phyloP scores from a whole-genome alignment of 2,888 invertebrate genomes.

The Zele albiditarsus region DNA sequence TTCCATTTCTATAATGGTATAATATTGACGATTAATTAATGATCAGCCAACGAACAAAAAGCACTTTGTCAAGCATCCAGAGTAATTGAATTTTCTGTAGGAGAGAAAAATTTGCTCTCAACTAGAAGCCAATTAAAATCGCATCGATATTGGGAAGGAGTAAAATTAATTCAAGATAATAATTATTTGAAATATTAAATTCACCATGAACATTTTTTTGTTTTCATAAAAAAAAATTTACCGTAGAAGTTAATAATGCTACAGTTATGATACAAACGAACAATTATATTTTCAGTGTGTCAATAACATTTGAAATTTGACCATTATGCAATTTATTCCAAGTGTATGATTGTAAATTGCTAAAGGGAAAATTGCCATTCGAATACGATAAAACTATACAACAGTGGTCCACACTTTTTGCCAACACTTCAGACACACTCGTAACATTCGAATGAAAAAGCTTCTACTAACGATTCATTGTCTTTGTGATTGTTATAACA shows the following conservation, averaged over 20 bases:
- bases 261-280: too few relatives aligned
- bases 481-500: background rate
- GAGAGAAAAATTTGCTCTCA: background rate
- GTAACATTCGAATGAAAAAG: conserved; percentile 12
- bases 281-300: too few relatives aligned
- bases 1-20: background rate
- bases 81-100: background rate
- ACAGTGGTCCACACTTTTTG: background rate
- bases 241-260: too few relatives aligned
- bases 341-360: too few relatives aligned
- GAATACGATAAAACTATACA: too few relatives aligned
- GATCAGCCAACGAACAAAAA: background rate
- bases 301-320: too few relatives aligned
- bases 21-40: background rate
- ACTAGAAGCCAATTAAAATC: background rate
- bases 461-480: background rate
- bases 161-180: background rate
- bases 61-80: background rate
- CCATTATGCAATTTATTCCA: too few relatives aligned
- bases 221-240: too few relatives aligned
- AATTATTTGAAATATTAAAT: background rate
- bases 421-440: background rate
- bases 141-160: background rate
- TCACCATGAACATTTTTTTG: too few relatives aligned
- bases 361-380: too few relatives aligned